Base-by-base conservation (phyloP, 2,113 vertebrate genomes). In the Eretmochelys imbricata region DNA sequence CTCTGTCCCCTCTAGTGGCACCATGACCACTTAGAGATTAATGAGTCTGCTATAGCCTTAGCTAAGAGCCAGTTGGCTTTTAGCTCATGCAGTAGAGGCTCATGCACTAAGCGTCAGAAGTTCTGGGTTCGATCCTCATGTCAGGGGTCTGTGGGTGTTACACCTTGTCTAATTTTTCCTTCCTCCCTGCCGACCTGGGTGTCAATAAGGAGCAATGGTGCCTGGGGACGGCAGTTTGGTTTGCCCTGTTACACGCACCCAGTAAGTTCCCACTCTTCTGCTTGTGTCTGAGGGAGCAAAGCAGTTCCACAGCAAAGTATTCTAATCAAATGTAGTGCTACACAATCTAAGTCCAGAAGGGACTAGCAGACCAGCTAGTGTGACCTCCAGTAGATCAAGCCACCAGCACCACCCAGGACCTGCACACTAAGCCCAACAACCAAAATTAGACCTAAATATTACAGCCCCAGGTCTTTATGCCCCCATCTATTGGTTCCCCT, bases 401-500 rank as follows among this genome's bases (percentile, higher is more conserved):
- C 59, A 62, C 29, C 59, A 14, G 59, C 27, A 59, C 25, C 25
- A 29, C 27, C 29, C 59, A 16, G 59, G 29, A 65, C 31, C 55
- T 35, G 24, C 59, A 65, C 14, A 31, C 59, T 29, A 62, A 62
- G 12, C 59, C 59, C 59, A 62, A 62, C 59, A 31, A 31, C 27
- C 59, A 62, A 62, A 62, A 29, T 31, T 14, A 62, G 27, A 62
- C 62, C 25, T 35, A 16, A 65, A 35, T 65, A 14, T 35, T 35
- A 65, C 10, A 65, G 31, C 42, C 14, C 83, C 31, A 3, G 87
- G 87, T 95, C 91, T 90, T 84, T 88, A 89, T 24, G 92, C 42
- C 90, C 94, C 84, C 96, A 89, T 95, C 95, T 96, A 95, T 96
- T 97, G 97, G 95, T 95, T 97, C 91, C 96, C 92, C 94, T 96